Evolutionary conservation across 92 coral and sea anemone genomes (phyloP), one percentile per base, ranked within the genome.

Genomic region (Phenganax subtilis): DNA sequence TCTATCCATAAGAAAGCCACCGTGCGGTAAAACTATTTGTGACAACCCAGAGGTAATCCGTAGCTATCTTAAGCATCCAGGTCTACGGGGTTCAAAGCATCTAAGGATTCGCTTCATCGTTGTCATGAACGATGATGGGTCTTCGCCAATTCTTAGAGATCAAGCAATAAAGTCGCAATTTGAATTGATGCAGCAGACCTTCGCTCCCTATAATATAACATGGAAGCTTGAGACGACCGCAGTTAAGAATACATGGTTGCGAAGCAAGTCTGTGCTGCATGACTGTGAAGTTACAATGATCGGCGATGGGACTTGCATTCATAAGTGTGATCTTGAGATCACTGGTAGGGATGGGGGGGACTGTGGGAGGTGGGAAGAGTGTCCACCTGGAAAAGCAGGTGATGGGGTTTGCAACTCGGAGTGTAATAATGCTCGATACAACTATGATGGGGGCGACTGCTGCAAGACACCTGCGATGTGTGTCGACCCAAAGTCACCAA

Each of bases 291-390:
- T 91, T 17, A 76, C 78, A 7, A 85, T 87, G 86, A 81, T 94
- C 44, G 98, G 98, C 6, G 87, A 94, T 71, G 84, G 80, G 54
- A 64, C 11, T 1, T 94, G 98, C 54, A 79, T 92, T 71, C 27
- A 54, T 0, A 84, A 92, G 25, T 94, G 97, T 69, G 75, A 68
- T 11, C 82, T 84, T 55, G 88, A 88, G 16, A 87, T 92, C 55
- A 94, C 96, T 0, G 98, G 97, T 1, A 60, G 86, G 62, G 98
- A 94, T 60, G 98, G 98, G 3, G 98, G 97, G 2, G 98, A 94
- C 63, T 94, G 98, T 75, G 75, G 81, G 8, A 73, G 17, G 1
- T 31, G 10, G 11, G n/a, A 44, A 6, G 71, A 80, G 55, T 89
- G 97, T 71, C 86, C 88, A 25, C 84, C 86, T 3, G 82, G 90